phyloP scores from a whole-genome alignment of 2,888 invertebrate species.

The Drosophila bunnanda region DNA sequence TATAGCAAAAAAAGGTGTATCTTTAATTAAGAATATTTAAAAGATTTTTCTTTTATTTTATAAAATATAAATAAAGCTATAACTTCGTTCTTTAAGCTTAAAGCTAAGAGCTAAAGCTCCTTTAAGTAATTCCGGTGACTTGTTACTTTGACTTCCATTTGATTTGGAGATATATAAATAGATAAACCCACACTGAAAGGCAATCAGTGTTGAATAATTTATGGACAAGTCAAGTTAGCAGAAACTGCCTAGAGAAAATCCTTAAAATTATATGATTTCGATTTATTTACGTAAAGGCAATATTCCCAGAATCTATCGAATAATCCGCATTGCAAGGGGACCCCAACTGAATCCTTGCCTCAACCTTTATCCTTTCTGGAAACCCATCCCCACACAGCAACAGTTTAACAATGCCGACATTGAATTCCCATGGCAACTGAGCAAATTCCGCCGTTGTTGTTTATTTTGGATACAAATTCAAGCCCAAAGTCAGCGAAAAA shows the following conservation, averaged over 20 bases:
- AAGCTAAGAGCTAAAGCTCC: constrained; percentile 21
- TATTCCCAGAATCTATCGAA: constrained; percentile 3
- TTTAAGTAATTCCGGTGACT: neutral
- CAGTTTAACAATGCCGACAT: constrained; percentile 73
- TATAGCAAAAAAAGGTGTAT: too few relatives aligned
- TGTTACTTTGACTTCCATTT: neutral
- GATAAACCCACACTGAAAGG: constrained; percentile 17
- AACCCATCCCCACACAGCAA: constrained; percentile 59
- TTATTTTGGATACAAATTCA: constrained; percentile 69
- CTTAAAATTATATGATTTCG: neutral
- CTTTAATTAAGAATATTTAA: too few relatives aligned
- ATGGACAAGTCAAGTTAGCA: constrained; percentile 3
- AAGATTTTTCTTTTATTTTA: too few relatives aligned
- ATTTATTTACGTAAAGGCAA: neutral
- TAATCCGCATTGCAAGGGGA: constrained; percentile 14
- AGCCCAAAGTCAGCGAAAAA: constrained; percentile 38
- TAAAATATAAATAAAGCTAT: neutral
- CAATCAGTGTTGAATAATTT: constrained; percentile 33
- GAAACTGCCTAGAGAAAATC: neutral
- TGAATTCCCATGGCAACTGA: constrained; percentile 69
- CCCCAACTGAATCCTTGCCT: constrained; percentile 8
- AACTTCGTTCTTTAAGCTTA: constrained; percentile 12
- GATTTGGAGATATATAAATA: constrained; percentile 29
- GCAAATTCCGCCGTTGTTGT: constrained; percentile 77
- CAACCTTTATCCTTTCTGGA: neutral